A percentile compares a stretch with the other conserved stretches of the same genome.
These are phyloP conservation scores for Balaenoptera acutorostrata DNA, from an alignment of 2,113 vertebrate genomes.

Conservation along the genomic window DNA sequence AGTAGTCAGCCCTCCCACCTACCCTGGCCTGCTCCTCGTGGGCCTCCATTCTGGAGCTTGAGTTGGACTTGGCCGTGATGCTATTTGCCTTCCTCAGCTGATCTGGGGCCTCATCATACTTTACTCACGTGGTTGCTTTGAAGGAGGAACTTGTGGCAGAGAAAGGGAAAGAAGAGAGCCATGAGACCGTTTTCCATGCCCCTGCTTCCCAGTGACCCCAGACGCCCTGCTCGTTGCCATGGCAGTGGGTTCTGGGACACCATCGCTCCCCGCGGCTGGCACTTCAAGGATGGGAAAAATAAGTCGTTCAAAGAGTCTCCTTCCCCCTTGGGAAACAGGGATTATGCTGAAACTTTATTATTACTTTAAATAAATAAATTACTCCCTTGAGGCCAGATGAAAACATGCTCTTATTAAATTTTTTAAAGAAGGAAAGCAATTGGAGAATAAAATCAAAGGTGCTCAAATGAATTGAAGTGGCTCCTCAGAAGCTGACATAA, in stretches of 20 bases:
- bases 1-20: not conserved
- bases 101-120: not conserved
- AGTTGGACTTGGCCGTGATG: not conserved
- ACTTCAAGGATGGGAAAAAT: slow-evolving; percentile 73
- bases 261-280: not conserved
- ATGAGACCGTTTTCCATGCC: not conserved
- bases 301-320: slow-evolving; percentile 66
- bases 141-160: not conserved
- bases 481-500: slow-evolving; percentile 67
- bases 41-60: not conserved
- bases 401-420: slow-evolving; percentile 71
- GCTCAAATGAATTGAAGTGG: slow-evolving; percentile 69
- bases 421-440: slow-evolving; percentile 57
- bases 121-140: not conserved
- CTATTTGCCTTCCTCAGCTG: not conserved
- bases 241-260: slow-evolving; percentile 10
- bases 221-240: slow-evolving; percentile 25
- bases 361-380: slow-evolving; percentile 77
- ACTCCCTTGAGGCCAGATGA: slow-evolving; percentile 69
- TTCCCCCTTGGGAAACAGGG: slow-evolving; percentile 47
- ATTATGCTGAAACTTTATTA: slow-evolving; percentile 72
- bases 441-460: slow-evolving; percentile 73
- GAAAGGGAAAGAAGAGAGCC: not conserved
- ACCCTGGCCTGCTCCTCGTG: not conserved
- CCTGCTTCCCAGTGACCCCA: not conserved